Conservation (phyloP, 1,140 invertebrate genomes). For the Tetragnatha versicolor region DNA sequence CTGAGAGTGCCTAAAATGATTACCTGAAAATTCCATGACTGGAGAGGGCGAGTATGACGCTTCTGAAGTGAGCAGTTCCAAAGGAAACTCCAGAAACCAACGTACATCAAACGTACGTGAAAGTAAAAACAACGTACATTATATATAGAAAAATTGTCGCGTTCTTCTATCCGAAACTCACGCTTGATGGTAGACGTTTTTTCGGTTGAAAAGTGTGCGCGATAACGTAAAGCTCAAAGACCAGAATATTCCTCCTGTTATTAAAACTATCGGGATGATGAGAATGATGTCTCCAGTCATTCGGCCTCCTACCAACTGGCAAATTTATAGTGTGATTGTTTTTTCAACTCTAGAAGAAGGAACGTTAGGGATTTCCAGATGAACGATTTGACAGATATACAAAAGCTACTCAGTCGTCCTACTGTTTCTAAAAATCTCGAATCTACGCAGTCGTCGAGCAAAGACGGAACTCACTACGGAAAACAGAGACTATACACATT, state of each 20-base stretch:
- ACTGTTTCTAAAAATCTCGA: slow-evolving; percentile 50
- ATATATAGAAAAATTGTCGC: no score
- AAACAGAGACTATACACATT: slow-evolving; percentile 56
- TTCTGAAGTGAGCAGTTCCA: no score
- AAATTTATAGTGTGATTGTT: slow-evolving; percentile 5
- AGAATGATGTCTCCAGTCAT: slow-evolving; percentile 31
- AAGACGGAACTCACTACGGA: slow-evolving; percentile 44
- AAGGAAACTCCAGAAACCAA: no score
- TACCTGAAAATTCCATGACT: slow-evolving; percentile 6
- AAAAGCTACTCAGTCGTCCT: slow-evolving; percentile 44
- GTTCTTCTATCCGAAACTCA: no score
- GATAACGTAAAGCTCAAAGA: slow-evolving; percentile 13
- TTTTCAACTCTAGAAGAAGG: slow-evolving; percentile 33
- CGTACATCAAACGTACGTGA: no score
- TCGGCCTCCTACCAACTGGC: slow-evolving; percentile 1
- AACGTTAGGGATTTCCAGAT: slow-evolving; percentile 47
- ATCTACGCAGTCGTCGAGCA: slow-evolving; percentile 47
- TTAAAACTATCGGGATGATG: not conserved
- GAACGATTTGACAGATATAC: slow-evolving; percentile 47
- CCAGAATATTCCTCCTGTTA: slow-evolving; percentile 6
- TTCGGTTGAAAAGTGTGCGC: slow-evolving; percentile 7
- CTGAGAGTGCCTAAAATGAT: slow-evolving; percentile 33
- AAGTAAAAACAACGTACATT: no score
- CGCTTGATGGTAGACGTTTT: no score
- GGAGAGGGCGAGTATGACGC: no score